phyloP scores from a whole-genome alignment of 2,113 vertebrate species.

The Peromyscus californicus region DNA sequence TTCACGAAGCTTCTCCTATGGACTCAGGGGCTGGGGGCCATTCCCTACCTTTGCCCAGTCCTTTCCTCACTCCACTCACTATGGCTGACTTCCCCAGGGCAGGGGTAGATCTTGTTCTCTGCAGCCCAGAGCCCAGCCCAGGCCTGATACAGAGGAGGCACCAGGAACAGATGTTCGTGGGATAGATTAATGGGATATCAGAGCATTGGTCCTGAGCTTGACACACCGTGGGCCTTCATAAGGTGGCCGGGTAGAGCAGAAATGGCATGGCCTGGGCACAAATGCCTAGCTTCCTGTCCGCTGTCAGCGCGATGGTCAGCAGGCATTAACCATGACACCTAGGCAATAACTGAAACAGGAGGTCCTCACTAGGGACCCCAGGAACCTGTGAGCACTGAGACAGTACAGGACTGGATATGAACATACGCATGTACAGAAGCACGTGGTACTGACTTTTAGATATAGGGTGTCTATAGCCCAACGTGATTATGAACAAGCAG shows the following conservation, averaged over 20 bases:
- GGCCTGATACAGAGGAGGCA: not conserved
- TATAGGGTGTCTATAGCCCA: not conserved
- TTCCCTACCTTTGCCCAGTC: not conserved
- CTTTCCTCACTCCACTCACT: not conserved
- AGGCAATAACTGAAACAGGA: not conserved
- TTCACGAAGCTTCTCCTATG: not conserved
- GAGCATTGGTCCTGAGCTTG: not conserved
- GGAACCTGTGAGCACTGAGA: not conserved
- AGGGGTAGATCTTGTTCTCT: not conserved
- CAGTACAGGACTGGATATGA: not conserved
- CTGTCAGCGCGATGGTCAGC: not conserved
- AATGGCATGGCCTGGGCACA: not conserved
- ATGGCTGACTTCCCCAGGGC: not conserved
- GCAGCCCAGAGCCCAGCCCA: not conserved
- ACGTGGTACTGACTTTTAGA: not conserved
- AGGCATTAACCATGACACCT: not conserved
- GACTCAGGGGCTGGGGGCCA: accelerated
- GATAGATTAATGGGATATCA: not conserved
- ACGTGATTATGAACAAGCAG: not conserved
- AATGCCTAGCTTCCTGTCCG: not conserved
- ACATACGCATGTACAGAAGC: accelerated
- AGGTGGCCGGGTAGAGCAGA: not conserved
- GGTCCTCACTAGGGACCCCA: not conserved
- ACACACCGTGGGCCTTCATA: too few relatives aligned
- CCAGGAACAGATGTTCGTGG: not conserved